Conservation (phyloP, 2,888 invertebrate species). For the Timema podura region DNA sequence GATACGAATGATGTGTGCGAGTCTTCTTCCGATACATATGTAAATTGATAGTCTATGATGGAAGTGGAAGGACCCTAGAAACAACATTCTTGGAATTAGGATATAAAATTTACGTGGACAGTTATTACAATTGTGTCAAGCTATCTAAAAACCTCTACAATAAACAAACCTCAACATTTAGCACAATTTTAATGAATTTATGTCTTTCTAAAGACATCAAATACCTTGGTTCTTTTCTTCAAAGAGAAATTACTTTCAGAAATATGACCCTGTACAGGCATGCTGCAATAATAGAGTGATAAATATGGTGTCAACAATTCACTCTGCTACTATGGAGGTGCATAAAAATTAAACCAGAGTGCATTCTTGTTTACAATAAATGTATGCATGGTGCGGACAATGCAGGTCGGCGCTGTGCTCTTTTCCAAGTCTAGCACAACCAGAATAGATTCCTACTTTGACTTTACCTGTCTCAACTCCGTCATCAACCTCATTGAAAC, state of each 20-base stretch:
- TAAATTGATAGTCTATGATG: conserved; percentile 33
- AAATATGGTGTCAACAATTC: conserved; percentile 32
- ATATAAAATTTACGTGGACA: conserved; percentile 17
- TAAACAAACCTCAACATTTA: conserved; percentile 30
- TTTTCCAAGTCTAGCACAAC: background rate
- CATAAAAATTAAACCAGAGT: conserved; percentile 1
- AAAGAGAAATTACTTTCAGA: conserved; percentile 29
- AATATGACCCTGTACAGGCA: conserved; percentile 27
- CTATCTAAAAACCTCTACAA: conserved; percentile 26
- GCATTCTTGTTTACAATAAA: background rate
- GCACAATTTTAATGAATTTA: conserved; percentile 31
- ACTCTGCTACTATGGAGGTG: conserved; percentile 27
- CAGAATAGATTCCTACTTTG: too few relatives aligned
- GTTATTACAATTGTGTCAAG: conserved; percentile 29
- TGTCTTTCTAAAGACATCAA: background rate
- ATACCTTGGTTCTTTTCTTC: background rate
- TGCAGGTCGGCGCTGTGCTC: background rate
- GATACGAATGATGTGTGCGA: conserved; percentile 32
- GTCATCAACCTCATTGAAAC: background rate
- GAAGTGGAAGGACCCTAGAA: conserved; percentile 28
- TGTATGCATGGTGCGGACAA: background rate
- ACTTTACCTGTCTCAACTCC: too few relatives aligned
- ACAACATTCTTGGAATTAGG: conserved; percentile 24
- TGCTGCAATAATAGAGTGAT: conserved; percentile 32
- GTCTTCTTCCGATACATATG: conserved; percentile 33